phyloP scores from a whole-genome alignment of 2,888 invertebrate species.

The Agonopterix arenella region DNA sequence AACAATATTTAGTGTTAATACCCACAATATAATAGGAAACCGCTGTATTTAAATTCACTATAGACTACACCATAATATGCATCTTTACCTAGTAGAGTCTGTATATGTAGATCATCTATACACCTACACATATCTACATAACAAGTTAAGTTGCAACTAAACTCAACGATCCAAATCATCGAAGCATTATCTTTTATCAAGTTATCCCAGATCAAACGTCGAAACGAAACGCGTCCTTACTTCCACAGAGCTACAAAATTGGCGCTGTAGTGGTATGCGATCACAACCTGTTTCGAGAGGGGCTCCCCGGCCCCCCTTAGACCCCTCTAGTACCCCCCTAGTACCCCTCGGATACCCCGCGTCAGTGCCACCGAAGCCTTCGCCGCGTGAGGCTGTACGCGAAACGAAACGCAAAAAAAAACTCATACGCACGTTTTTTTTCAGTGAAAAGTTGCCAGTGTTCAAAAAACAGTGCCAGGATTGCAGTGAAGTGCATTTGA shows the following conservation, averaged over 20 bases:
- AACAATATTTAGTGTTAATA: no score
- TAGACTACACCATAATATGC: no score
- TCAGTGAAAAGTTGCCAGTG: constrained; percentile 22
- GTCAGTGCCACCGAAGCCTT: constrained; percentile 51
- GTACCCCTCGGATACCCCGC: constrained; percentile 16
- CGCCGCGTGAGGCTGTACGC: constrained; percentile 40
- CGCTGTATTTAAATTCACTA: no score
- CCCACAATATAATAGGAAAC: no score
- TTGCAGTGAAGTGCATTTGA: constrained; percentile 59
- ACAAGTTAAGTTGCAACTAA: no score
- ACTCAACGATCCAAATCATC: no score
- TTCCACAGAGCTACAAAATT: constrained; percentile 57
- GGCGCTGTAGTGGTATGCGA: constrained; percentile 66
- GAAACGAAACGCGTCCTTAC: constrained; percentile 36
- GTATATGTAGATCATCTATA: no score
- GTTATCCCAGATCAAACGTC: constrained; percentile 50
- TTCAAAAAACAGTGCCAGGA: constrained; percentile 35
- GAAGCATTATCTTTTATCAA: constrained; percentile 42
- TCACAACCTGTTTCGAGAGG: constrained; percentile 62
- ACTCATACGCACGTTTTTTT: constrained; percentile 15
- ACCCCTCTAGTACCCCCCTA: constrained; percentile 4
- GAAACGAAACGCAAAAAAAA: constrained; percentile 22
- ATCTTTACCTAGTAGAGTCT: no score
- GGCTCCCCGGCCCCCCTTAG: constrained; percentile 24
- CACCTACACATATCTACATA: no score